phyloP scores from a whole-genome alignment of 2,797 vertebrate species.

The Acipenser transmontanus region DNA sequence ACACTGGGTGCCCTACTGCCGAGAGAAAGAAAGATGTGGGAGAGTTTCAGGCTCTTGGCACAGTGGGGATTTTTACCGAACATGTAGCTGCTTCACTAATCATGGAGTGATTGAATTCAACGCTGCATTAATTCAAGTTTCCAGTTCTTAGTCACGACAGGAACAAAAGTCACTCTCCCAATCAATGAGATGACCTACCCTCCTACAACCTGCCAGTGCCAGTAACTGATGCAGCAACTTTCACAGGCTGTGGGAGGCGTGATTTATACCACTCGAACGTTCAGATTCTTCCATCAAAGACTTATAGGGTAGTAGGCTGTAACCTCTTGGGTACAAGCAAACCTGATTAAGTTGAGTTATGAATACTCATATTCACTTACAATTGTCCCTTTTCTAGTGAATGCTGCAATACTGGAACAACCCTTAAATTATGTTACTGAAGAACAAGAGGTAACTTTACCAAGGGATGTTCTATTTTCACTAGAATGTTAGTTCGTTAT shows the following conservation, averaged over 20 bases:
- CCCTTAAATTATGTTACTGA: too few relatives aligned
- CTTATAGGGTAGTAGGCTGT: too few relatives aligned
- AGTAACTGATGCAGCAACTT: neutral
- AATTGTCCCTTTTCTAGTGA: too few relatives aligned
- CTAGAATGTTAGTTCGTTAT: too few relatives aligned
- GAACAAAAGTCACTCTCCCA: conserved; percentile 15
- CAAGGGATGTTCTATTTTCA: too few relatives aligned
- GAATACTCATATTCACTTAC: too few relatives aligned
- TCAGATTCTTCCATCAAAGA: too few relatives aligned
- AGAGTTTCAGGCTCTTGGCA: conserved; percentile 1
- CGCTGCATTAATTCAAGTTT: conserved; percentile 10
- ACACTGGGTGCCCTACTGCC: neutral
- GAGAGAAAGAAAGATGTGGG: neutral
- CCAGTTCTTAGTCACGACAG: conserved; percentile 13
- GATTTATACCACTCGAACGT: too few relatives aligned
- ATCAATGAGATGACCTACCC: conserved; percentile 17
- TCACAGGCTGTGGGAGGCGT: neutral
- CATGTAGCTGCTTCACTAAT: neutral
- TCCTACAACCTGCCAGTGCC: conserved; percentile 14
- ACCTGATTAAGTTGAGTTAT: too few relatives aligned
- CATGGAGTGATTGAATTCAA: conserved; percentile 5
- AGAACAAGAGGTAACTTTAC: too few relatives aligned
- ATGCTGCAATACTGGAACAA: too few relatives aligned
- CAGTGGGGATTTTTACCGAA: neutral
- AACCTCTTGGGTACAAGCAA: too few relatives aligned